Base-by-base conservation (phyloP, 1,140 invertebrate genomes). In the Hylyphantes graminicola region DNA sequence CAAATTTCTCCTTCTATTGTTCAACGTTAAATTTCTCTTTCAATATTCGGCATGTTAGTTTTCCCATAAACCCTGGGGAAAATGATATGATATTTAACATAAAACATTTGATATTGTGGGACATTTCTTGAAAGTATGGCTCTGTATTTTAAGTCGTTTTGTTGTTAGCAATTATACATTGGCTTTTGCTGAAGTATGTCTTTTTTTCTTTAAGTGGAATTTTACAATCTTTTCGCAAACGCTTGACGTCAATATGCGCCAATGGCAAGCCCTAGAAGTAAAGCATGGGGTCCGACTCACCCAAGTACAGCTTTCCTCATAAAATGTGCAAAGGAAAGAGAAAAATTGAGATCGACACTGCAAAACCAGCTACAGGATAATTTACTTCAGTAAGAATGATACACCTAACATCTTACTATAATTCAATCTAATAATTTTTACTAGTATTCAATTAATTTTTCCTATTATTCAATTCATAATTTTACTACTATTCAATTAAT, bases 241-340 rank as follows among this genome's bases (percentile, higher is more conserved):
- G 55, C 53, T 10, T 59, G 15, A 48, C 19, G 73, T 35, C 65
- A 80, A 72, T 81, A 82, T 86, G 80, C 72, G 59, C 75, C 79
- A 86, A 86, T 86, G 85, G 85, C 80, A 64, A 86, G 78, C 21
- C 17, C 64, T 19, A 63, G 61, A 55, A 74, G 53, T 68, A 86
- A 64, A 85, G 70, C 54, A 53, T 76, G 82, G 76, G 64, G 61
- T 15, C 64, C 65, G 35, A 73, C 79, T 35, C 79, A 86, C 72
- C 86, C 85, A 19, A 87, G 85, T 76, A 73, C 85, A n/a, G 86
- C 86, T 50, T 85, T 87, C 55, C 76, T 76, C 11, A 51, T 84
- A 19, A 87, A 87, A 73, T 87, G 87, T 87, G 80, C 74, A 35
- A 87, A 86, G 65, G 87, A 87, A 55, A 70, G 67, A 19, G 74